A percentile compares a stretch with the other conserved stretches of the same genome.
phyloP scores from a whole-genome alignment of 92 coral and sea anemone species.

The Paramuricea clavata region DNA sequence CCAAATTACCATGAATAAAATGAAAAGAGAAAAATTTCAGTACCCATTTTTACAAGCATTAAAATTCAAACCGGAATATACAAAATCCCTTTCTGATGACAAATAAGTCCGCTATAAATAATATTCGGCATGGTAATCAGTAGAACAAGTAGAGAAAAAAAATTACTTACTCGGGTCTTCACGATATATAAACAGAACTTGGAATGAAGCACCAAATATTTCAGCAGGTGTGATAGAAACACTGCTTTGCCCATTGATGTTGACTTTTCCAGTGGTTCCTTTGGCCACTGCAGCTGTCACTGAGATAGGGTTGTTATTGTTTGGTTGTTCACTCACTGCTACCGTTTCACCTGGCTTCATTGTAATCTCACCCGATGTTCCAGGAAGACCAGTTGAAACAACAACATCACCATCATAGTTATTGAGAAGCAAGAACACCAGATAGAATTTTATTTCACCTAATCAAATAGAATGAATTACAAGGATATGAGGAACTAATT shows the following conservation, averaged over 20 bases:
- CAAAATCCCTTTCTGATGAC: background rate
- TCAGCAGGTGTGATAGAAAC: conserved; percentile 1
- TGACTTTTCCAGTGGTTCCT: background rate
- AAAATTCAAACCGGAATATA: too few species aligned
- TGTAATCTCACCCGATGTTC: background rate
- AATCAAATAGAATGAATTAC: background rate
- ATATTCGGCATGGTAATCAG: too few species aligned
- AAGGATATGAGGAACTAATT: too few species aligned
- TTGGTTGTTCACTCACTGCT: conserved; percentile 31
- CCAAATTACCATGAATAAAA: too few species aligned
- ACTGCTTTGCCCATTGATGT: background rate
- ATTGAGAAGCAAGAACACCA: background rate
- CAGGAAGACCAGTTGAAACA: conserved; percentile 1
- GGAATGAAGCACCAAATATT: conserved; percentile 19
- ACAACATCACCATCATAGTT: background rate
- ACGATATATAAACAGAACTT: conserved; percentile 13
- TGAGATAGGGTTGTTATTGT: background rate
- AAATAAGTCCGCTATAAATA: too few species aligned
- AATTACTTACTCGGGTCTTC: background rate
- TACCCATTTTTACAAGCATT: too few species aligned
- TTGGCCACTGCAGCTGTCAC: background rate
- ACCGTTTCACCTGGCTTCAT: conserved; percentile 21
- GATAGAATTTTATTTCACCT: conserved; percentile 2
- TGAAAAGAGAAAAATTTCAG: too few species aligned
- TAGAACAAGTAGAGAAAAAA: too few species aligned